These are phyloP conservation scores for Platichthys flesus DNA, from an alignment of 2,113 vertebrate species.

Conservation along the genomic window DNA sequence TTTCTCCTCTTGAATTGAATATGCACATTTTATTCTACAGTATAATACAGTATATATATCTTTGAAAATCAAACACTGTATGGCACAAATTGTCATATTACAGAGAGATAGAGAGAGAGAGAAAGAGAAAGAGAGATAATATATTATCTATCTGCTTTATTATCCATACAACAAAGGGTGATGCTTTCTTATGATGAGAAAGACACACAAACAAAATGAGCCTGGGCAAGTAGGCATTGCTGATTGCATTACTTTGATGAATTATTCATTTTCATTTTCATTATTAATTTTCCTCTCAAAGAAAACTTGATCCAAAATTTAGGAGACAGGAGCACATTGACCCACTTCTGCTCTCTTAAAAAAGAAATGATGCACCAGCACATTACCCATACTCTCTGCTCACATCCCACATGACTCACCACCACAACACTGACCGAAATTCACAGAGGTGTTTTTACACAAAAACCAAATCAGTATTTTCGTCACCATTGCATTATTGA, in stretches of 20 bases:
- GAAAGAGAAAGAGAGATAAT: too few species aligned
- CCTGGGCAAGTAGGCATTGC: neutral
- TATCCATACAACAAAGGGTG: neutral
- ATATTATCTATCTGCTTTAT: too few species aligned
- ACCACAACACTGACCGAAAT: neutral
- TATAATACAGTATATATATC: neutral
- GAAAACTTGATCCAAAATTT: conserved; percentile 55
- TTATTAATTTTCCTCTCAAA: neutral
- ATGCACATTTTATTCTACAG: too few species aligned
- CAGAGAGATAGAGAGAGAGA: too few species aligned
- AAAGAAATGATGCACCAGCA: conserved; percentile 12
- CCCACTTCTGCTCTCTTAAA: conserved; percentile 64
- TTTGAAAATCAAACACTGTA: too few species aligned
- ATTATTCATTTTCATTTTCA: neutral
- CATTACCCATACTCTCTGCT: neutral
- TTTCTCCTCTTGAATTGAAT: too few species aligned
- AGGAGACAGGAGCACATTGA: conserved; percentile 50
- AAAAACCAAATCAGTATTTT: neutral
- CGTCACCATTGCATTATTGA: too few species aligned
- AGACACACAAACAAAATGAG: conserved; percentile 9
- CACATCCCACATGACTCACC: neutral
- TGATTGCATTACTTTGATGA: conserved; percentile 37
- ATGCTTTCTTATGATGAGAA: neutral
- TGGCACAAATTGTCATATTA: too few species aligned
- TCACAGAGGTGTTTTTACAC: neutral